A percentile compares a stretch with the other conserved stretches of the same genome.
Evolutionary conservation across 2,113 vertebrate genomes (phyloP).

Genomic region (Ursus arctos): DNA sequence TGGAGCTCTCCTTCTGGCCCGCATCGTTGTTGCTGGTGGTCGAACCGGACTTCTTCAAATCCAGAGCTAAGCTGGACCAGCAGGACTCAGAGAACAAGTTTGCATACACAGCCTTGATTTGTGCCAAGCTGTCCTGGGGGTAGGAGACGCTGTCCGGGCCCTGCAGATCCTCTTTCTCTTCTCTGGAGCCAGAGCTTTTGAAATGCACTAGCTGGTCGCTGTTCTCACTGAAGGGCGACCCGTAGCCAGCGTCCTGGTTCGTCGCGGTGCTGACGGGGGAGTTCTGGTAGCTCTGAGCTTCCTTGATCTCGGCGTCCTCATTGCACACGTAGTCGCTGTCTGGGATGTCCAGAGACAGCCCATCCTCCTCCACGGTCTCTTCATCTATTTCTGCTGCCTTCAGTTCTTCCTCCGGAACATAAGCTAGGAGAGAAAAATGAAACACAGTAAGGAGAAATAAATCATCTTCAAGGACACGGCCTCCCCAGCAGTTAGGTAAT

Average conservation of each 20-base stretch:
- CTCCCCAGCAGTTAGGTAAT: slow-evolving; percentile 20
- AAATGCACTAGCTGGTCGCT: slow-evolving; percentile 96
- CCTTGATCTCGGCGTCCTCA: slow-evolving; percentile 94
- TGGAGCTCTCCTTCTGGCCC: slow-evolving; percentile 87
- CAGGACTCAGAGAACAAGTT: slow-evolving; percentile 98
- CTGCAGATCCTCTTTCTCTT: slow-evolving; percentile 92
- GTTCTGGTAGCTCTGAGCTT: slow-evolving; percentile 96
- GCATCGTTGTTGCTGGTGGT: slow-evolving; percentile 89
- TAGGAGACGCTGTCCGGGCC: slow-evolving; percentile 91
- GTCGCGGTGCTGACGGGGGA: slow-evolving; percentile 98
- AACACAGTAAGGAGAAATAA: slow-evolving; percentile 55
- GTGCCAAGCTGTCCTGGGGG: slow-evolving; percentile 97
- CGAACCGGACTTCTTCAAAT: slow-evolving; percentile 94
- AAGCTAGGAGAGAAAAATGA: slow-evolving; percentile 92
- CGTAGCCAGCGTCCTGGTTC: slow-evolving; percentile 97
- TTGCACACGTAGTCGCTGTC: slow-evolving; percentile 94
- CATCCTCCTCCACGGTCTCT: slow-evolving; percentile 93
- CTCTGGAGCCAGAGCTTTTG: slow-evolving; percentile 92
- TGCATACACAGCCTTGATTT: slow-evolving; percentile 98
- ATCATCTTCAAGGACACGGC: slow-evolving; percentile 8
- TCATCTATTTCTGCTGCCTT: slow-evolving; percentile 94
- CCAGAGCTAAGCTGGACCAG: slow-evolving; percentile 96
- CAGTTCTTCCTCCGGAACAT: slow-evolving; percentile 97
- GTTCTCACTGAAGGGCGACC: slow-evolving; percentile 96
- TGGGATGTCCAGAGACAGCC: slow-evolving; percentile 94